Evolutionary conservation across 2,888 invertebrate species (phyloP), one percentile per base, ranked within the genome.

Genomic region (Cryptocephalus primarius): DNA sequence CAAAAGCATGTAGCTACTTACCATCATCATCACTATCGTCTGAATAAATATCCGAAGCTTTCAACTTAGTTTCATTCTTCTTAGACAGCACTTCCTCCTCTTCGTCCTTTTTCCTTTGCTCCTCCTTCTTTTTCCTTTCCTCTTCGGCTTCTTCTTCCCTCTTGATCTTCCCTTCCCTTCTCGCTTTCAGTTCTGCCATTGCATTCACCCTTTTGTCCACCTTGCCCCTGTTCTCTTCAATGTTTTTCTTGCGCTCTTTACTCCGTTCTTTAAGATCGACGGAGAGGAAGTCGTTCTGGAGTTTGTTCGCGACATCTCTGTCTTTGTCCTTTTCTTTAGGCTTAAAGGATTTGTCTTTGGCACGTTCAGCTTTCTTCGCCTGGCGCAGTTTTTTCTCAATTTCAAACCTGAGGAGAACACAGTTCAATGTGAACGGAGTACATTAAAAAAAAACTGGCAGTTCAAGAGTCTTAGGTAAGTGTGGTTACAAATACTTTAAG

Each of bases 31-130:
- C 82, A 4, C 80, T 80, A 58, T 90, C 88, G 59, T 90, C 90
- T 0, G 95, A 95, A 69, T 95, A 96, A 48, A 96, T 90, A 64
- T 95, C 95, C 0, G 93, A 93, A 0, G 95, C 90, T 65, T 94
- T 94, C 33, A 91, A 72, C 62, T 93, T 93, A 9, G 79, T 77
- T 36, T 85, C 82, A 59, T 83, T 80, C 57, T 82, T 82, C 60
- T 79, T 79, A 0, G 61, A 68, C 47, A 72, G 56, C 10, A 62
- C 51, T 32, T 56, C 54, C 8, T 64, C 71, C 50, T 76, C 76
- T 55, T 75, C 77, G 42, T 74, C 73, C 51, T 77, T 79, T 54
- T 80, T 80, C 64, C 77, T 68, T 72, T 80, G 65, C 58, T 73
- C 72, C 68, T 75, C 73, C 59, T 77, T 65, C 63, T 77, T 60